Conservation (phyloP, 2,888 invertebrate genomes). For the Pseudanteris insignis region DNA sequence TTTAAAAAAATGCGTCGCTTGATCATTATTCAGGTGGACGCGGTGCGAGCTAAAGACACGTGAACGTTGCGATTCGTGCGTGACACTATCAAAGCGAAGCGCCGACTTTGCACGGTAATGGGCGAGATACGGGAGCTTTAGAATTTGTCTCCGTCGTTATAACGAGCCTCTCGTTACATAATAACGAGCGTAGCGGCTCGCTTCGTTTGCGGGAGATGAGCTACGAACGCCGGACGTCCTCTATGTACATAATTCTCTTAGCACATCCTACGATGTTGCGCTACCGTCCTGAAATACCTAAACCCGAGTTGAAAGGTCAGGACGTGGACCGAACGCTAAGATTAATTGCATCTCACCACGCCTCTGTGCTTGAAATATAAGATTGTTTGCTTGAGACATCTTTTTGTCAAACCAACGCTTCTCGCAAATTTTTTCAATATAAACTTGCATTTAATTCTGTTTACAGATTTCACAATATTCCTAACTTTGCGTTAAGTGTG, state of each 20-base stretch:
- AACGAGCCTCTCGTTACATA: constrained; percentile 65
- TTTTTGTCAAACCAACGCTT: too few relatives aligned
- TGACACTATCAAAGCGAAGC: constrained; percentile 46
- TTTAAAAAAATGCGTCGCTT: constrained; percentile 17
- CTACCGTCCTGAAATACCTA: constrained; percentile 52
- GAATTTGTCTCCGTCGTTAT: constrained; percentile 64
- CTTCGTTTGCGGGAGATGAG: constrained; percentile 57
- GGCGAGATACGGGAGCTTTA: constrained; percentile 53
- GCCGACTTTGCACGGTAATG: constrained; percentile 45
- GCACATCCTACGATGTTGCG: constrained; percentile 45
- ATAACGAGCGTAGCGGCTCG: constrained; percentile 60
- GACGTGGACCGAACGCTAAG: constrained; percentile 46
- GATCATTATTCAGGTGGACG: constrained; percentile 32
- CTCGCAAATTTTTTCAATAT: too few relatives aligned
- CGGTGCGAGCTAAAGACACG: constrained; percentile 34
- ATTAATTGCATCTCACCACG: constrained; percentile 49
- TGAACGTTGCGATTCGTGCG: constrained; percentile 43
- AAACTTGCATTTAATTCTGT: too few relatives aligned
- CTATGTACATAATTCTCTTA: constrained; percentile 45
- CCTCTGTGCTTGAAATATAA: constrained; percentile 24
- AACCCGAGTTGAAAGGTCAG: constrained; percentile 53
- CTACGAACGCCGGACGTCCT: constrained; percentile 54
- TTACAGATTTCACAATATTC: too few relatives aligned
- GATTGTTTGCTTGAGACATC: constrained; percentile 30
- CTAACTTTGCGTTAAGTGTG: too few relatives aligned